These are phyloP conservation scores for Brachycybe producta DNA, from an alignment of 2,888 invertebrate genomes.

Conservation along the genomic window DNA sequence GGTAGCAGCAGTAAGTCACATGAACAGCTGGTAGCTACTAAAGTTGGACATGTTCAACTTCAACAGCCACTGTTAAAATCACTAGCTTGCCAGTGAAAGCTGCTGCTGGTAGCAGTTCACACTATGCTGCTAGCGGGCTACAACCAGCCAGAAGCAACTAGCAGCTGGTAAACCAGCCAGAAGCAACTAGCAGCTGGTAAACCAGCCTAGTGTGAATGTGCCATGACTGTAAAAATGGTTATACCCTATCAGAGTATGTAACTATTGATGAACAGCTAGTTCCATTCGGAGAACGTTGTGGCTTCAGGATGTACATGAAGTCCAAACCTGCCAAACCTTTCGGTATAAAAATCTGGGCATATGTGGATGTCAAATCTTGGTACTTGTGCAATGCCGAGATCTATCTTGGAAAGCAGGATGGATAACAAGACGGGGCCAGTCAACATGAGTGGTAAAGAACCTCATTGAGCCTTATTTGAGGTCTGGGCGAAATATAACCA, in stretches of 20 bases:
- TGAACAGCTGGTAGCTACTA: no score
- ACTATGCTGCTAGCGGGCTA: no score
- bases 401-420: neutral
- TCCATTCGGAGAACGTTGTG: neutral
- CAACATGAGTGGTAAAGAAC: neutral
- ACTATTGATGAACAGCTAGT: constrained; percentile 6
- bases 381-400: constrained; percentile 3
- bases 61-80: no score
- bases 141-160: no score
- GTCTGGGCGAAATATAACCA: neutral
- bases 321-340: constrained; percentile 3
- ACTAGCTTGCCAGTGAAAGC: no score
- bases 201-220: no score
- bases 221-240: neutral
- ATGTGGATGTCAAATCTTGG: neutral
- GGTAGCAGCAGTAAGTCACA: no score
- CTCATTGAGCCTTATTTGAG: neutral
- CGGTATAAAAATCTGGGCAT: constrained; percentile 3
- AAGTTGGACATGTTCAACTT: no score
- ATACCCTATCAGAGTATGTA: neutral
- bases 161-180: no score
- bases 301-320: constrained; percentile 2
- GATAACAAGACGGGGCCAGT: neutral
- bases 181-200: no score
- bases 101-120: no score